Base-by-base conservation (phyloP, 2,888 invertebrate species). In the Imbricaverruca yamaguchii region DNA sequence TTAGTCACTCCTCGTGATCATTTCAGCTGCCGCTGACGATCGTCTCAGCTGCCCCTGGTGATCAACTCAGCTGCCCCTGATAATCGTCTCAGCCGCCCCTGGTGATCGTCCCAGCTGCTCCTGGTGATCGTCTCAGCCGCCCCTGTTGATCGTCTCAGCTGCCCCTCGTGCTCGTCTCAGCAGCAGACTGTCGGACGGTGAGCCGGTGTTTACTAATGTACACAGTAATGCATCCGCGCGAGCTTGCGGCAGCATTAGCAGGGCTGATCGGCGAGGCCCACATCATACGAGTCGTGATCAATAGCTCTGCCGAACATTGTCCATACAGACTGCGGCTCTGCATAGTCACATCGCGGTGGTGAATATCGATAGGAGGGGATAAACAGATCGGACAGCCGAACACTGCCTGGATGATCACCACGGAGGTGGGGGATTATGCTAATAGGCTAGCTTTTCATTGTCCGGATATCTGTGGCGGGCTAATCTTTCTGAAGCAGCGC, bases 201-300 rank as follows among this genome's bases (percentile, higher is more conserved):
- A 12, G 25, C 8, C 25, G 25, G 39, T 74, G 74, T 74, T 74
- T 74, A 55, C 15, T 55, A 55, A 74, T 74, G 74, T 74, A 55
- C 74, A 53, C 74, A 74, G 74, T 74, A 74, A 74, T 74, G 53
- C 55, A 74, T 18, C 53, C 74, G 74, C 11, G 53, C 53, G 74
- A 13, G 25, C 6, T n/a, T n/a, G n/a, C 10, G 39, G 11, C 25
- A 25, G 67, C 67, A 67, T 67, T 67, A 67, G 18, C 67, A 23
- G 67, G 25, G 13, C 67, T 4, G 25, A 15, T 61, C 67, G 25
- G 25, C 4, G 13, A 0, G 25, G 67, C 13, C 11, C 67, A 13
- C 39, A 67, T 39, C 67, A 39, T 67, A 23, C 67, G 67, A 65
- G 9, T 39, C 67, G 25, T 12, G 67, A 65, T 65, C n/a, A 23